phyloP scores from a whole-genome alignment of 2,113 vertebrate genomes.

The Peromyscus leucopus region DNA sequence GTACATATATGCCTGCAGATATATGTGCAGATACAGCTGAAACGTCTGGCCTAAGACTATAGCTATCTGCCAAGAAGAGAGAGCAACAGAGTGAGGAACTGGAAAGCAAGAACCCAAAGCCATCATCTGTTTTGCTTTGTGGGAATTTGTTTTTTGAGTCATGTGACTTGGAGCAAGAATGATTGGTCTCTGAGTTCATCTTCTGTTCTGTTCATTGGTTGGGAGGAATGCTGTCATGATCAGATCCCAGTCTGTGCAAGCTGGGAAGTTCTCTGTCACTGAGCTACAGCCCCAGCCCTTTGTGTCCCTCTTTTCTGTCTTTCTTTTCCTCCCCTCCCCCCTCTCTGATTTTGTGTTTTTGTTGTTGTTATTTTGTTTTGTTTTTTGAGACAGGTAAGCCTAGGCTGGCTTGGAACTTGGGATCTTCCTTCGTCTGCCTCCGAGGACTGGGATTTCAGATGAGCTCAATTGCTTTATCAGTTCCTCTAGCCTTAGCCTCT shows the following conservation, averaged over 20 bases:
- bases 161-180: not conserved
- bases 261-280: not conserved
- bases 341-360: not conserved
- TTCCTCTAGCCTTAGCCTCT: too few relatives aligned
- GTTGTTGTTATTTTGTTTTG: not conserved
- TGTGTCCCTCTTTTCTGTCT: not conserved
- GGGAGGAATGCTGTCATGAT: not conserved
- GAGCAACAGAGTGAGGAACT: rapidly evolving
- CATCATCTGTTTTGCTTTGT: not conserved
- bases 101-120: not conserved
- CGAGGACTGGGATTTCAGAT: not conserved
- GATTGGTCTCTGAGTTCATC: not conserved
- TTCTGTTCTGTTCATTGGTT: not conserved
- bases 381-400: not conserved
- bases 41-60: rapidly evolving
- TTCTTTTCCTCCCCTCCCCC: not conserved
- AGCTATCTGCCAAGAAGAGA: not conserved
- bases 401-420: not conserved
- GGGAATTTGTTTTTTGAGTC: not conserved
- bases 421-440: not conserved
- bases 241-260: not conserved
- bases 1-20: too few relatives aligned
- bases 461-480: not conserved
- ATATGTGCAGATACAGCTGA: not conserved
- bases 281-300: not conserved